Conservation (phyloP, 2,797 vertebrate genomes). For the Platyrinchus mystaceus region DNA sequence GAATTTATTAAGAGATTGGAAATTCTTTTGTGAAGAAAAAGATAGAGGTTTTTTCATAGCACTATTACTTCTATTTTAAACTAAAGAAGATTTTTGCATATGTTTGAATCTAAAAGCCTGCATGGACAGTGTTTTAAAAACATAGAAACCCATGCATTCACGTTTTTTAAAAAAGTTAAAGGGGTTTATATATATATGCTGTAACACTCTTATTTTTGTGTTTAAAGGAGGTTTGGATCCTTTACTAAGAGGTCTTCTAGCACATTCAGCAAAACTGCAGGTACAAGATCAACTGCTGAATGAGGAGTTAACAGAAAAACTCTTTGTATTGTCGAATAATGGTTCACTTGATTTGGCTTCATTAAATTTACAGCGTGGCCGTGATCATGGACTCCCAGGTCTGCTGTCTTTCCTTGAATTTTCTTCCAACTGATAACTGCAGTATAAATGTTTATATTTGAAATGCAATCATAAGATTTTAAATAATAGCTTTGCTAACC, state of each 20-base stretch:
- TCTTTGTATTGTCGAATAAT: conserved; percentile 80
- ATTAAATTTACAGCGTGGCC: conserved; percentile 91
- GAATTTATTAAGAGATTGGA: neutral
- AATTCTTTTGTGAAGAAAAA: neutral
- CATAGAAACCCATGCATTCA: neutral
- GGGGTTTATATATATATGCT: neutral
- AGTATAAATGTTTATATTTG: neutral
- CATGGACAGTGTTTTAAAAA: neutral
- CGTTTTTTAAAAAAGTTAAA: neutral
- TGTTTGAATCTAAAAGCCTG: neutral
- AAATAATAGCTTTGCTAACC: neutral
- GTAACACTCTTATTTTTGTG: neutral
- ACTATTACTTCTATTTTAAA: neutral
- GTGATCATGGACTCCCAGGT: conserved; percentile 96
- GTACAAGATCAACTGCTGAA: conserved; percentile 79
- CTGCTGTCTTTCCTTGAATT: conserved; percentile 7
- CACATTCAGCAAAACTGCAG: conserved; percentile 77
- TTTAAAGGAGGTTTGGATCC: conserved; percentile 90
- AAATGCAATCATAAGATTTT: neutral
- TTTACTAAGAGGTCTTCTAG: conserved; percentile 85
- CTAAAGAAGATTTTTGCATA: neutral
- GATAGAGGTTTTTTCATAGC: neutral
- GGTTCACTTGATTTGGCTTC: conserved; percentile 87
- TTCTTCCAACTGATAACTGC: neutral
- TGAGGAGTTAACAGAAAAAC: conserved; percentile 85